Conservation (phyloP, 2,113 vertebrate genomes). For the Microcebus ravelobensis region DNA sequence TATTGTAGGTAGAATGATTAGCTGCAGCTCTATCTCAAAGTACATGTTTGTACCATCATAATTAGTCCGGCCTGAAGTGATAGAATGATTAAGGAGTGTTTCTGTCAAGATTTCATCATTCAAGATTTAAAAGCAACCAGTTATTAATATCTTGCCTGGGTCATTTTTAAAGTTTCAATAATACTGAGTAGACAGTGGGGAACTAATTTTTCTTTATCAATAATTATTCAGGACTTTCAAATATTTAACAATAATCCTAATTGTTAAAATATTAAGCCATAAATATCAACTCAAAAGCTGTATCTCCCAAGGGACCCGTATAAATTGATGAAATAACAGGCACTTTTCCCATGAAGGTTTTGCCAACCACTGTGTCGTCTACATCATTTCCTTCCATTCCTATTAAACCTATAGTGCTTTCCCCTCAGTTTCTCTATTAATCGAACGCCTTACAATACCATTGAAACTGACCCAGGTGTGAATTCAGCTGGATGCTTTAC, state of each 20-base stretch:
- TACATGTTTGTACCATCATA: background rate
- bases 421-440: background rate
- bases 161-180: slow-evolving; percentile 17
- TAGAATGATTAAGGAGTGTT: slow-evolving; percentile 5
- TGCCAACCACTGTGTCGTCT: background rate
- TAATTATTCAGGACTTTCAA: background rate
- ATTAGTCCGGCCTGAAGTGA: slow-evolving; percentile 19
- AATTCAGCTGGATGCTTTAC: background rate
- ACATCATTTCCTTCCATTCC: background rate
- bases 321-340: background rate
- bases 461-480: background rate
- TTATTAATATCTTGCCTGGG: background rate
- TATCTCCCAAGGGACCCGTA: background rate
- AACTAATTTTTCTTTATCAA: slow-evolving; percentile 25
- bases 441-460: background rate
- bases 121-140: slow-evolving; percentile 24
- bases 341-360: background rate
- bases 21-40: background rate
- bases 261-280: slow-evolving; percentile 41
- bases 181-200: background rate
- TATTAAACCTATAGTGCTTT: background rate
- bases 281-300: background rate
- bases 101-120: slow-evolving; percentile 48
- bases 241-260: slow-evolving; percentile 35
- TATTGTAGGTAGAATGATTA: slow-evolving; percentile 31